A percentile compares a stretch with the other conserved stretches of the same genome.
These are phyloP conservation scores for Leptinotarsa haldemani DNA, from an alignment of 2,888 invertebrate genomes.

Conservation along the genomic window DNA sequence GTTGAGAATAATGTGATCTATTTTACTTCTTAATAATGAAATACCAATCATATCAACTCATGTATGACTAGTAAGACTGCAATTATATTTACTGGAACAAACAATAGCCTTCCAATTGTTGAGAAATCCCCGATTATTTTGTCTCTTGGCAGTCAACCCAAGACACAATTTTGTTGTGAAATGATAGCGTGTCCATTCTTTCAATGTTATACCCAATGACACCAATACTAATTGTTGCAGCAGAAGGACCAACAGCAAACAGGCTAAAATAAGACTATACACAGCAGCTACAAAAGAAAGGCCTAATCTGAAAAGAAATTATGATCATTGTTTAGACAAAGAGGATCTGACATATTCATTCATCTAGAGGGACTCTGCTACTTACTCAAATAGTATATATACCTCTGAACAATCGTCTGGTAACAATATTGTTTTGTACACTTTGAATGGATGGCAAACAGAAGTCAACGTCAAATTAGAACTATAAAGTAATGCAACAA, in stretches of 20 bases:
- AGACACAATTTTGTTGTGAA: slow-evolving; percentile 54
- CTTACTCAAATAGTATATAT: slow-evolving; percentile 82
- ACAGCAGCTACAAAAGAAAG: slow-evolving; percentile 59
- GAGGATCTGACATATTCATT: slow-evolving; percentile 1
- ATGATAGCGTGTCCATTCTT: slow-evolving; percentile 66
- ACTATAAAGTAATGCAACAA: slow-evolving; percentile 77
- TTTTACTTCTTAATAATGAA: slow-evolving; percentile 1
- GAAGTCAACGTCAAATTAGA: slow-evolving; percentile 86
- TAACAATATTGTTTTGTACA: slow-evolving; percentile 76
- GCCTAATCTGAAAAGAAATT: slow-evolving; percentile 54
- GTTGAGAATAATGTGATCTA: not conserved
- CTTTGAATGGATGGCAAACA: slow-evolving; percentile 84
- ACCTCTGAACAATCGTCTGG: slow-evolving; percentile 89
- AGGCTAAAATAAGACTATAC: slow-evolving; percentile 56
- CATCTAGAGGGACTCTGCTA: slow-evolving; percentile 44
- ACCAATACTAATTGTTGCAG: slow-evolving; percentile 62
- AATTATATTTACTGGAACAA: slow-evolving; percentile 45
- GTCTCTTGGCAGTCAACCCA: slow-evolving; percentile 53
- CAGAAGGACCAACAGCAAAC: slow-evolving; percentile 53
- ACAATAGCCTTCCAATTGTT: slow-evolving; percentile 58
- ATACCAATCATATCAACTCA: not conserved
- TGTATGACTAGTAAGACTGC: slow-evolving; percentile 23
- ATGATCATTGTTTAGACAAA: not conserved
- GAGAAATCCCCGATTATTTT: slow-evolving; percentile 56
- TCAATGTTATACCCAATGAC: slow-evolving; percentile 67